Base-by-base conservation (phyloP, 1,140 invertebrate species). In the Drosophila kohkoa region DNA sequence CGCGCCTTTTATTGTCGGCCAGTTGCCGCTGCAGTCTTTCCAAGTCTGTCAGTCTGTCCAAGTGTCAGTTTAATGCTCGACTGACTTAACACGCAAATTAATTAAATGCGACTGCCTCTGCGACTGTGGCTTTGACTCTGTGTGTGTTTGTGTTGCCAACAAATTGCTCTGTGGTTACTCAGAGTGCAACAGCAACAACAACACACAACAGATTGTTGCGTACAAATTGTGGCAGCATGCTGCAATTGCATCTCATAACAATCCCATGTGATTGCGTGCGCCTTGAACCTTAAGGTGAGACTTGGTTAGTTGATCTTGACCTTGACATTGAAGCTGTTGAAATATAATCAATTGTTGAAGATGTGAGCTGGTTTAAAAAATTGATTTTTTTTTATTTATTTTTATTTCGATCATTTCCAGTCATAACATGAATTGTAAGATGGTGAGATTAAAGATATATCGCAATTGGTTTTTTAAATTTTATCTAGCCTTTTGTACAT, bases 21-120 rank as follows among this genome's bases (percentile, higher is more conserved):
- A 65, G 30, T 49, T 58, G 51, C 13, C 51, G 54, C 35, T 54
- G 11, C 55, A 25, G 55, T 46, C 57, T 10, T 5, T 51, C 10
- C 6, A 25, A 11, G 16, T 51, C 20, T 60, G 30, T 25, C 49
- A 20, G n/a, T 71, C 49, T 65, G 72, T 78, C 62, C 66, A 45
- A 54, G 20, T 79, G 73, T 72, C 77, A 63, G 66, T 75, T 75
- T 68, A 66, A 66, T 75, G 78, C 71, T 64, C 69, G 65, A 66
- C 62, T 77, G 75, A 70, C 72, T 77, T 55, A 73, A 68, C 79
- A 75, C 45, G 77, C 73, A 80, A 83, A 82, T 88, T 82, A 80
- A 83, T 73, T 79, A 80, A 71, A 60, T 58, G 78, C 51, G 70
- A 64, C 60, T 54, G 75, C 52, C 32, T 41, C 48, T 6, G 28